Evolutionary conservation across 2,888 invertebrate genomes (phyloP).

Genomic region (Sphaeridia pumilis): DNA sequence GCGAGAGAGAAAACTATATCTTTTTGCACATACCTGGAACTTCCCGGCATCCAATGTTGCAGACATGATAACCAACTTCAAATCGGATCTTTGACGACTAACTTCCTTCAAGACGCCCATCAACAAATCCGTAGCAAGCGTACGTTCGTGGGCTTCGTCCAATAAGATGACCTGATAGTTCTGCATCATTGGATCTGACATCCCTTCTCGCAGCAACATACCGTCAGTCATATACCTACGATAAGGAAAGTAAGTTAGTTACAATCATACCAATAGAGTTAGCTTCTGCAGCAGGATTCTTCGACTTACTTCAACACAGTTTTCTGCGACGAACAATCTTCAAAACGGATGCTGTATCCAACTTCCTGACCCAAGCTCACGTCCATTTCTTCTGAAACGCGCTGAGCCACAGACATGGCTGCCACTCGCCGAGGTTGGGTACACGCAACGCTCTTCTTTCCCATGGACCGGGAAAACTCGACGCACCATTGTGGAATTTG

Average conservation of each 20-base stretch:
- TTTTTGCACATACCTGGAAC: constrained; percentile 53
- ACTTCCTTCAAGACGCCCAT: constrained; percentile 99
- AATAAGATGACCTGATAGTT: constrained; percentile 89
- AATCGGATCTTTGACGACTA: constrained; percentile 75
- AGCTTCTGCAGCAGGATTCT: too few species aligned
- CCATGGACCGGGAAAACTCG: constrained; percentile 55
- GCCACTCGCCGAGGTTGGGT: constrained; percentile 96
- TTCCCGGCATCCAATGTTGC: constrained; percentile 98
- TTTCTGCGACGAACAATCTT: constrained; percentile 90
- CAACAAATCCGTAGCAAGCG: constrained; percentile 92
- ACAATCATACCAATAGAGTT: too few species aligned
- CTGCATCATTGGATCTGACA: constrained; percentile 97
- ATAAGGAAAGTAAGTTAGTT: too few species aligned
- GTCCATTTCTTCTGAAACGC: constrained; percentile 99
- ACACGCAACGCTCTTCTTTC: constrained; percentile 76
- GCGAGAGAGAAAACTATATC: not conserved
- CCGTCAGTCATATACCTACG: constrained; percentile 94
- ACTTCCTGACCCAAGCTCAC: constrained; percentile 82
- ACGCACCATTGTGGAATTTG: constrained; percentile 96
- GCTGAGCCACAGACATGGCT: constrained; percentile 97
- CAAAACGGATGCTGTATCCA: constrained; percentile 95
- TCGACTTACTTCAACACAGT: constrained; percentile 74
- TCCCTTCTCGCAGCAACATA: constrained; percentile 97
- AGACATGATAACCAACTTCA: constrained; percentile 98
- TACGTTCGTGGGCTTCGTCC: constrained; percentile 98